A percentile compares a stretch with the other conserved stretches of the same genome.
Conservation (phyloP, 2,888 invertebrate species). For the Pedicia rivosa region DNA sequence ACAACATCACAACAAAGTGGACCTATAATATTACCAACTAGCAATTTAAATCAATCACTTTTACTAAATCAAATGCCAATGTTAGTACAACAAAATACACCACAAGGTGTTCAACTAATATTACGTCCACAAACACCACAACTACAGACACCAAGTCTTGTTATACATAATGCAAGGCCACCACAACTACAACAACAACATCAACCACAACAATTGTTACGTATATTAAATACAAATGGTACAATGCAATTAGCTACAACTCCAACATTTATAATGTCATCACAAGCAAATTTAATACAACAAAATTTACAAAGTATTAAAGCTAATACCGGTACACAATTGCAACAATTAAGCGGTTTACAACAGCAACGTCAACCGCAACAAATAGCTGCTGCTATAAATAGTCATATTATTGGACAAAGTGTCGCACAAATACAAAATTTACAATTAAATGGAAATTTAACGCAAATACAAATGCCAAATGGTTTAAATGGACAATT, state of each 20-base stretch:
- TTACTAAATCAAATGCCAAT: slow-evolving; percentile 35
- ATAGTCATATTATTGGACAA: slow-evolving; percentile 28
- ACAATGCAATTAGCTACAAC: slow-evolving; percentile 38
- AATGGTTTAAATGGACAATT: slow-evolving; percentile 26
- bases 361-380: slow-evolving; percentile 26
- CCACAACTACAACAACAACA: slow-evolving; percentile 23
- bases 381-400: slow-evolving; percentile 27
- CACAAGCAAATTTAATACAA: slow-evolving; percentile 31
- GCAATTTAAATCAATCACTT: slow-evolving; percentile 23
- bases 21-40: slow-evolving; percentile 26
- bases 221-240: slow-evolving; percentile 45
- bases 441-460: slow-evolving; percentile 26
- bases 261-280: slow-evolving; percentile 33
- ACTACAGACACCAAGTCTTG: slow-evolving; percentile 30
- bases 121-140: slow-evolving; percentile 45
- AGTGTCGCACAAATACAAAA: slow-evolving; percentile 30
- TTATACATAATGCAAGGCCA: slow-evolving; percentile 29
- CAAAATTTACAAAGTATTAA: slow-evolving; percentile 30
- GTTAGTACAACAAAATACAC: slow-evolving; percentile 43
- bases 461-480: slow-evolving; percentile 31
- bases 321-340: slow-evolving; percentile 19
- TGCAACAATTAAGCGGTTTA: slow-evolving; percentile 25
- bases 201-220: slow-evolving; percentile 38
- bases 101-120: slow-evolving; percentile 54
- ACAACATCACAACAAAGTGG: slow-evolving; percentile 16